phyloP scores from a whole-genome alignment of 1,140 invertebrate genomes.

The Drosophila takahashii region DNA sequence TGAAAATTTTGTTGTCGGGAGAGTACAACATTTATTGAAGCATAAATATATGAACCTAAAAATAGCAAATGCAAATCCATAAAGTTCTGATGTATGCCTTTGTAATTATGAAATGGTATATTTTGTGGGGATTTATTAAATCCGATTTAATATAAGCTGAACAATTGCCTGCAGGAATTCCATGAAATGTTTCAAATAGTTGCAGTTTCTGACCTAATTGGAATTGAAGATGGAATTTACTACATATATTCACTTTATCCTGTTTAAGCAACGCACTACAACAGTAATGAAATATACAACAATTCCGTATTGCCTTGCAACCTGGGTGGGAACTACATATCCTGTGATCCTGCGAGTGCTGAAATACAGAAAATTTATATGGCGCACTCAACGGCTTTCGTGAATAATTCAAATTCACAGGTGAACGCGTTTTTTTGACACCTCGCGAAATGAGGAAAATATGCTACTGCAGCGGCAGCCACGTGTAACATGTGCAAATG shows the following conservation, averaged over 20 bases:
- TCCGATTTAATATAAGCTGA: not conserved
- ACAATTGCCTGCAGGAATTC: too few relatives aligned
- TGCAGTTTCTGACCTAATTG: not conserved
- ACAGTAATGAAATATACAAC: too few relatives aligned
- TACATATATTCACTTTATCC: too few relatives aligned
- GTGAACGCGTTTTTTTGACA: conserved; percentile 43
- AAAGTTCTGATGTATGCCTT: not conserved
- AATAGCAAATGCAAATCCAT: not conserved
- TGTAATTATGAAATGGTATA: too few relatives aligned
- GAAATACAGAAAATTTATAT: conserved; percentile 7
- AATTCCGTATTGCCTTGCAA: not conserved
- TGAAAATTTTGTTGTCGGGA: not conserved
- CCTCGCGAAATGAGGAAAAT: conserved; percentile 44
- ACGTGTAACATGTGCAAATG: conserved; percentile 70
- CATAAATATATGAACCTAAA: too few relatives aligned
- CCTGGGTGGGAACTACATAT: not conserved
- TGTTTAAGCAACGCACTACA: too few relatives aligned
- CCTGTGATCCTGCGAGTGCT: not conserved
- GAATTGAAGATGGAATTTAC: not conserved
- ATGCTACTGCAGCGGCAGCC: conserved; percentile 29
- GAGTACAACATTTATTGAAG: too few relatives aligned
- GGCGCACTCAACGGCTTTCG: conserved; percentile 3
- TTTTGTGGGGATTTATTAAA: too few relatives aligned
- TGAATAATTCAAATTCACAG: conserved; percentile 42
- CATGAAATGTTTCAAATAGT: not conserved